Percentiles rank a stretch among this genome's conserved stretches.
These are phyloP conservation scores for Drosophila pruinosa DNA, from an alignment of 1,140 invertebrate species.

Conservation along the genomic window DNA sequence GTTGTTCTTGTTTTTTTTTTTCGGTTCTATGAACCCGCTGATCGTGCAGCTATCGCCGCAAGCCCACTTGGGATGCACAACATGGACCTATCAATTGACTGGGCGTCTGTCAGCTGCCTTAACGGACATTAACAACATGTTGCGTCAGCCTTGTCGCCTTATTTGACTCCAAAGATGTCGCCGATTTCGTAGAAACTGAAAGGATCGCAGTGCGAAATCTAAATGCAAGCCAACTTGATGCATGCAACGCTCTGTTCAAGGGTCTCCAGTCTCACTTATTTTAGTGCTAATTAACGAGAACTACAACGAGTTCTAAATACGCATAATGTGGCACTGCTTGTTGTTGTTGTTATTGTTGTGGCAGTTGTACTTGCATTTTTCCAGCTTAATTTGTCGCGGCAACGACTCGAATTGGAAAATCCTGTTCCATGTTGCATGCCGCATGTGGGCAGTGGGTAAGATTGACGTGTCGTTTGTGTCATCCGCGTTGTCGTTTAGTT, in stretches of 20 bases:
- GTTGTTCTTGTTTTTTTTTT: not conserved
- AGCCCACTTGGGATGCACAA: slow-evolving; percentile 60
- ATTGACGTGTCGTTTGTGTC: slow-evolving; percentile 64
- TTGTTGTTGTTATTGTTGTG: slow-evolving; percentile 10
- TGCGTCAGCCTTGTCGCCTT: slow-evolving; percentile 49
- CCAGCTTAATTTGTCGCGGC: slow-evolving; percentile 76
- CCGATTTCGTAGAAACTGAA: slow-evolving; percentile 74
- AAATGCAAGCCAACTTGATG: not conserved
- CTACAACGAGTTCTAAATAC: slow-evolving; percentile 64
- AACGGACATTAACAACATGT: slow-evolving; percentile 67
- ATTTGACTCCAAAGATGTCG: slow-evolving; percentile 66
- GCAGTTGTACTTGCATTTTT: slow-evolving; percentile 58
- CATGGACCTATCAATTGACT: slow-evolving; percentile 64
- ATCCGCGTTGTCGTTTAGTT: slow-evolving; percentile 39
- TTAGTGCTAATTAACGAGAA: slow-evolving; percentile 78
- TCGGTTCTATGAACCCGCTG: not conserved
- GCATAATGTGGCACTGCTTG: slow-evolving; percentile 8
- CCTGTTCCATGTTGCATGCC: slow-evolving; percentile 73
- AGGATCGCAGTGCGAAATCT: slow-evolving; percentile 29
- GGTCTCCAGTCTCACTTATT: slow-evolving; percentile 48
- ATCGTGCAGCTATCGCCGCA: not conserved
- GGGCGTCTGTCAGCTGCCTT: slow-evolving; percentile 72
- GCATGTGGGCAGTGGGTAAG: slow-evolving; percentile 67
- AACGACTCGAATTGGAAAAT: slow-evolving; percentile 68
- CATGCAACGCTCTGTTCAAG: slow-evolving; percentile 5